phyloP scores from a whole-genome alignment of 2,797 vertebrate genomes.

The Champsocephalus gunnari region DNA sequence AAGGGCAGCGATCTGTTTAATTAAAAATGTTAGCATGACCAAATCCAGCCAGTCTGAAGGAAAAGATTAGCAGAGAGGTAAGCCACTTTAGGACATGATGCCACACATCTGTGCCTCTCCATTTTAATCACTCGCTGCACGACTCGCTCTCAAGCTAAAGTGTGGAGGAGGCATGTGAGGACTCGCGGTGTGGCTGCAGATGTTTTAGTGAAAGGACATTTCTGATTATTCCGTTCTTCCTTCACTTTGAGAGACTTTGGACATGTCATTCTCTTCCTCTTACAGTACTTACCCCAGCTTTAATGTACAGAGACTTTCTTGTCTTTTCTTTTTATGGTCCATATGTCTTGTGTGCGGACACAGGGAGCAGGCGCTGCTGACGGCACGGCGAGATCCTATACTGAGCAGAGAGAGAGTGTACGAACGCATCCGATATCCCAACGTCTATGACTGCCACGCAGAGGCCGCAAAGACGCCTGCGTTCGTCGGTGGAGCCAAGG shows the following conservation, averaged over 20 bases:
- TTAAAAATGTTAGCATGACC: conserved; percentile 84
- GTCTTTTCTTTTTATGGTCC: neutral
- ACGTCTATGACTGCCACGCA: conserved; percentile 94
- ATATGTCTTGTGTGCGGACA: conserved; percentile 11
- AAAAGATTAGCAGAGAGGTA: conserved; percentile 83
- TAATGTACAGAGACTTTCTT: neutral
- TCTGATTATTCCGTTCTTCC: neutral
- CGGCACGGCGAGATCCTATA: conserved; percentile 87
- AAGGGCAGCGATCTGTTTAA: conserved; percentile 86
- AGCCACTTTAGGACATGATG: conserved; percentile 70
- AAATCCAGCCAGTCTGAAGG: conserved; percentile 78
- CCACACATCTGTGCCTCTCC: conserved; percentile 54
- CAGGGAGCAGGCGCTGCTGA: conserved; percentile 94
- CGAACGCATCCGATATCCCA: conserved; percentile 90
- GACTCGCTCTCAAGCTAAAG: conserved; percentile 26
- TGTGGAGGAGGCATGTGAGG: neutral
- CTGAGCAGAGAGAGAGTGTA: conserved; percentile 87
- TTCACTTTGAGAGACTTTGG: neutral
- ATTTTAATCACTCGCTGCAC: conserved; percentile 42
- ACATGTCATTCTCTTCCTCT: neutral
- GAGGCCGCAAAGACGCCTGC: conserved; percentile 93
- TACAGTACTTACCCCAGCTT: neutral
- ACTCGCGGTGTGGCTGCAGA: neutral
- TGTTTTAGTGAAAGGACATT: neutral
- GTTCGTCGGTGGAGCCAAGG: conserved; percentile 96